phyloP scores from a whole-genome alignment of 2,113 vertebrate genomes.

The Variabilichromis moorii region DNA sequence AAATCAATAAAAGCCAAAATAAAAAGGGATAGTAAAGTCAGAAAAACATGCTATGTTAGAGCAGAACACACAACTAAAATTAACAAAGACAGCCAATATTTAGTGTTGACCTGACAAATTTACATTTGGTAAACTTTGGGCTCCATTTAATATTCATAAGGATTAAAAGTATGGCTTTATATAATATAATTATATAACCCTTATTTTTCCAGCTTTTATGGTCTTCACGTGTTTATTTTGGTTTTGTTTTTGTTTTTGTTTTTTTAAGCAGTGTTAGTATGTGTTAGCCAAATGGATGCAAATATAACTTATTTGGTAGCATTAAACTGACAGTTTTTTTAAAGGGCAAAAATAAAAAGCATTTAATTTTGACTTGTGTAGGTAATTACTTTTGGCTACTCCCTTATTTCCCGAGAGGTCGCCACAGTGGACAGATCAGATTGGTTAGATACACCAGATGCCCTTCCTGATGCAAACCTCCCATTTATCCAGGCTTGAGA shows the following conservation, averaged over 20 bases:
- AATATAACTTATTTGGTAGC: neutral
- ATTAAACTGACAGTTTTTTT: neutral
- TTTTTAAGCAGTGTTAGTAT: neutral
- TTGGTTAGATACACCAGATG: neutral
- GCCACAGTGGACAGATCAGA: neutral
- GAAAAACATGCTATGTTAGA: neutral
- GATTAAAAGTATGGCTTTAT: neutral
- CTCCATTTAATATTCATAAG: neutral
- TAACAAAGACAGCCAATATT: neutral
- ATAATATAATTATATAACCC: neutral
- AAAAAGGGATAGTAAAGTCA: neutral
- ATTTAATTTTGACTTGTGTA: neutral
- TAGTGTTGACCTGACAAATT: neutral
- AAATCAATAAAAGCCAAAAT: neutral
- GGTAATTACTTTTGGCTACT: neutral
- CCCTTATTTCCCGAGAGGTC: neutral
- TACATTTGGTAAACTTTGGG: neutral
- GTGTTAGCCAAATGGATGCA: neutral
- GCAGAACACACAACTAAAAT: neutral
- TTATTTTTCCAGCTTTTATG: neutral
- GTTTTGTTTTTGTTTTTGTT: accelerated
- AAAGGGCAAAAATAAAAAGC: neutral
- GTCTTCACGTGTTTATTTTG: neutral
- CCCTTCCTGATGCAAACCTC: neutral
- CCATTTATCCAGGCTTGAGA: neutral